phyloP scores from a whole-genome alignment of 2,797 vertebrate species.

The Pogoniulus pusillus region DNA sequence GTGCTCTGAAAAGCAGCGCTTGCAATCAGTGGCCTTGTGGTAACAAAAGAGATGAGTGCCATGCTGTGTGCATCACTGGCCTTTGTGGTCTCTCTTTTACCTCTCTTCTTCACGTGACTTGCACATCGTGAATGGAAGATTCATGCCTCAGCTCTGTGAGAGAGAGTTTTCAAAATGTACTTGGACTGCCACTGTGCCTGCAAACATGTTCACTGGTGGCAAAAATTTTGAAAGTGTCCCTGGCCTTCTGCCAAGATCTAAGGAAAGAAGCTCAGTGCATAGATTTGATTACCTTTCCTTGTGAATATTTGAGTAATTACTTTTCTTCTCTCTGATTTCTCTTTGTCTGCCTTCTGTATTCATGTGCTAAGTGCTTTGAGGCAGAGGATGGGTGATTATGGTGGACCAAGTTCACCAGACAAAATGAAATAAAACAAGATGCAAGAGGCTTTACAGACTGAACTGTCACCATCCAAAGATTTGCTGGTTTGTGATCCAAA shows the following conservation, averaged over 20 bases:
- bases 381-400: neutral
- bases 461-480: neutral
- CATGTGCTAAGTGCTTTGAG: neutral
- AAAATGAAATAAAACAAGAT: neutral
- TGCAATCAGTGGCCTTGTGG: neutral
- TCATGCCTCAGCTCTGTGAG: neutral
- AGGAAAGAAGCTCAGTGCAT: neutral
- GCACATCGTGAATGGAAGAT: neutral
- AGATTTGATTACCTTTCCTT: neutral
- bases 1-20: conserved; percentile 10
- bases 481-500: neutral
- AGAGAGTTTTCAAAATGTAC: neutral
- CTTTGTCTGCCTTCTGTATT: neutral
- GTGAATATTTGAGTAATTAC: neutral
- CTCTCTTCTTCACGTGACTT: neutral
- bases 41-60: neutral
- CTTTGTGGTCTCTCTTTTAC: neutral
- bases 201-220: neutral
- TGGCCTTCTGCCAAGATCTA: neutral
- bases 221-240: neutral
- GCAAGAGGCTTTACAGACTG: neutral
- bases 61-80: neutral
- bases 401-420: neutral
- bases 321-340: neutral
- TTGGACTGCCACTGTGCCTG: neutral